Base-by-base conservation (phyloP, 1,140 invertebrate species). In the Acromyrmex echinatior region DNA sequence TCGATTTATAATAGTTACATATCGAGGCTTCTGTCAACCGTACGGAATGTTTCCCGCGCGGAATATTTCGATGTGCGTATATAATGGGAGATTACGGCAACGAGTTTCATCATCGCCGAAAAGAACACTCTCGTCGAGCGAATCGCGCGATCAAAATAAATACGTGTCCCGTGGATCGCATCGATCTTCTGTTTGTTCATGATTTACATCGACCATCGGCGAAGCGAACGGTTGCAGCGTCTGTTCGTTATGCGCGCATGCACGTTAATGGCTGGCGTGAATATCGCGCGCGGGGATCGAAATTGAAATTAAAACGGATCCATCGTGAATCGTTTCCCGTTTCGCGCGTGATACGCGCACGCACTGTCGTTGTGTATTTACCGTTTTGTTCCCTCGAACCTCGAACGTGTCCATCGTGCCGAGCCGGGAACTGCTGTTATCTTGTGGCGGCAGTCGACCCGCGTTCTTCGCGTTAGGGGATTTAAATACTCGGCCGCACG, bases 221-320 rank as follows among this genome's bases (percentile, higher is more conserved):
- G 12, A 12, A 10, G 56, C 25, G 65, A 31, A 28, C 53, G 39
- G 25, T 56, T 14, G 66, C 31, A 35, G 31, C n/a, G 58, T 76
- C 56, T 58, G 70, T 84, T 84, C 80, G 80, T 82, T 81, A 90
- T 58, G 62, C 81, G 68, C 21, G 60, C 78, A 53, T 71, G 86
- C 68, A 74, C 71, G 86, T 51, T 70, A 90, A 79, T 77, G 73
- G 60, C 62, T 68, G 31, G 28, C 62, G 74, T 53, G 73, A 49
- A 70, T 70, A 76, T 80, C 66, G 21, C 76, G 39, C 35, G 65
- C 45, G 31, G 28, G 56, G 66, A 88, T 91, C 56, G 63, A 91
- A 91, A 91, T 91, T 91, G 89, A 88, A 88, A 90, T 91, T 91
- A 90, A 91, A 91, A 91, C 77, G 86, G 56, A 66, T 63, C 31